Conservation (phyloP, 2,797 vertebrate genomes). For the Anabas testudineus region DNA sequence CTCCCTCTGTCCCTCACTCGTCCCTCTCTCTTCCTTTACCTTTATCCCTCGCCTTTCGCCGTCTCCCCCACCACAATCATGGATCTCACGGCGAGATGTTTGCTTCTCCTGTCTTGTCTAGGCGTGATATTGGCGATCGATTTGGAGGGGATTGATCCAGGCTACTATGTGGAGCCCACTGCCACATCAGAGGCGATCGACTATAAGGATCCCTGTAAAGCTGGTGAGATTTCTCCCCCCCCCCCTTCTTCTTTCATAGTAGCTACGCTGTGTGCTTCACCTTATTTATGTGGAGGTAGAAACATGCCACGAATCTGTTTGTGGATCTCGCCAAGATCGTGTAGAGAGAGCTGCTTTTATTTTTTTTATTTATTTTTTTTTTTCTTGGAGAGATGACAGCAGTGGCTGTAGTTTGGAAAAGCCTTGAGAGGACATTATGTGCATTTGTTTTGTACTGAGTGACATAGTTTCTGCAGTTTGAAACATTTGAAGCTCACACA, state of each 20-base stretch:
- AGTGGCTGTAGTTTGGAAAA: slow-evolving; percentile 69
- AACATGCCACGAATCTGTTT: slow-evolving; percentile 80
- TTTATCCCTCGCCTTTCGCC: slow-evolving; percentile 81
- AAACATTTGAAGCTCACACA: slow-evolving; percentile 54
- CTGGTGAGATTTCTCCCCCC: slow-evolving; percentile 78
- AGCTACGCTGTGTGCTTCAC: slow-evolving; percentile 49
- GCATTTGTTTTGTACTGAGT: slow-evolving; percentile 62
- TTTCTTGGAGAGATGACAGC: slow-evolving; percentile 84
- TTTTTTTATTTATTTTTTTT: too few species aligned
- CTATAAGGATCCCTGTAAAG: slow-evolving; percentile 90
- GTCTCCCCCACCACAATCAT: slow-evolving; percentile 82
- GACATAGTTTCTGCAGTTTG: slow-evolving; percentile 68
- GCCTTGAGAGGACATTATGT: slow-evolving; percentile 61
- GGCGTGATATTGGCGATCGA: slow-evolving; percentile 79
- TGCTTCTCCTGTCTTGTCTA: slow-evolving; percentile 82
- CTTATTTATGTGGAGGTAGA: slow-evolving; percentile 60
- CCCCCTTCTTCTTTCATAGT: not conserved
- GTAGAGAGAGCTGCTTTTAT: slow-evolving; percentile 37
- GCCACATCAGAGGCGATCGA: slow-evolving; percentile 85
- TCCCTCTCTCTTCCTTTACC: slow-evolving; percentile 68
- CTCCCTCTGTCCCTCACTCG: slow-evolving; percentile 70
- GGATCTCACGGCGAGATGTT: slow-evolving; percentile 85
- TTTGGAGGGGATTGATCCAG: slow-evolving; percentile 83
- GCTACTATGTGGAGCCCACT: slow-evolving; percentile 84
- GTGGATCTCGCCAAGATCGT: slow-evolving; percentile 45